These are phyloP conservation scores for Brotogeris chrysoptera DNA, from an alignment of 2,797 vertebrate genomes.

Conservation along the genomic window DNA sequence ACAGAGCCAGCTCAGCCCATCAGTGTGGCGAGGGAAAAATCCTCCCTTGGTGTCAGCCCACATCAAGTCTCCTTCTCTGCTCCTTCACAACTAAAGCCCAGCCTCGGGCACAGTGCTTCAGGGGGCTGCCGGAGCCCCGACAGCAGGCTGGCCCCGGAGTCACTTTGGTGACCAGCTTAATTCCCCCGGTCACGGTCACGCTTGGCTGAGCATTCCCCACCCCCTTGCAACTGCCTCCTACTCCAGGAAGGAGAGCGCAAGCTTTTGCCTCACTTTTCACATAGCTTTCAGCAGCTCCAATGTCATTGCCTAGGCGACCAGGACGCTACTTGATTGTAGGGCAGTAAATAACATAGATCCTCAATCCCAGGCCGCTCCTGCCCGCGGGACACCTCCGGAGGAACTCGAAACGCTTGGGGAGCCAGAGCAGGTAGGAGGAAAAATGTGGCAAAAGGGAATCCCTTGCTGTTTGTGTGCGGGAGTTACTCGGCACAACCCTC, in stretches of 20 bases:
- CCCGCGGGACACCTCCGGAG: constrained; percentile 36
- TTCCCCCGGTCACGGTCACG: constrained; percentile 28
- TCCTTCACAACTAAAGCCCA: accelerated
- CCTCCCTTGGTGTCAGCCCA: accelerated
- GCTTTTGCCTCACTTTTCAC: constrained; percentile 76
- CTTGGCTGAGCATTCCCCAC: constrained; percentile 59
- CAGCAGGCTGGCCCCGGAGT: background rate
- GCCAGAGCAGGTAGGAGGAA: constrained; percentile 54
- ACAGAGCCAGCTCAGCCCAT: background rate
- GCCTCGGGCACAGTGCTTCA: background rate
- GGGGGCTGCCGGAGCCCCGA: background rate
- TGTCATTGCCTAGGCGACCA: constrained; percentile 86
- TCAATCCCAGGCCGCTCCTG: constrained; percentile 55
- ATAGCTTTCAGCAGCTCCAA: constrained; percentile 68
- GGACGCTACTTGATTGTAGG: constrained; percentile 78
- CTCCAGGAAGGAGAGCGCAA: constrained; percentile 61
- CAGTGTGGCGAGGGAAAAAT: accelerated
- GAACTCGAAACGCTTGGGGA: background rate
- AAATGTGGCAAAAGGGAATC: background rate
- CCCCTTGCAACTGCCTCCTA: constrained; percentile 45
- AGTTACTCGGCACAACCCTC: background rate
- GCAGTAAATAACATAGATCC: constrained; percentile 64
- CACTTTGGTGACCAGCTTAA: background rate
- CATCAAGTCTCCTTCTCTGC: accelerated
- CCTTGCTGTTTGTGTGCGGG: background rate